A percentile compares a stretch with the other conserved stretches of the same genome.
phyloP scores from a whole-genome alignment of 2,113 vertebrate species.

The Mystacornis crossleyi region DNA sequence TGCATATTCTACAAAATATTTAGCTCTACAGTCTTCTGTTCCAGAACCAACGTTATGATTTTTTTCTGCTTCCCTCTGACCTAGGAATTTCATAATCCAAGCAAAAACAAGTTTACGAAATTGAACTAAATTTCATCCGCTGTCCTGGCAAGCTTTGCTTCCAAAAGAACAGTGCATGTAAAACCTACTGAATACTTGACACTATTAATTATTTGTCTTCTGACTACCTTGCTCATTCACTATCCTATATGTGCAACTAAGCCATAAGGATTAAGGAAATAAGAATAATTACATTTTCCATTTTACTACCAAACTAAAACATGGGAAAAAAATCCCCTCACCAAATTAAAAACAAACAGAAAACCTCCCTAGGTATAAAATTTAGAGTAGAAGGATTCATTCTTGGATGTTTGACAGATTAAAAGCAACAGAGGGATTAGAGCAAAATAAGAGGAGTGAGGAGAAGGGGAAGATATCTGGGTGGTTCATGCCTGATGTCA shows the following conservation, averaged over 20 bases:
- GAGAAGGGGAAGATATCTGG: neutral
- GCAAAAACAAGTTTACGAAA: neutral
- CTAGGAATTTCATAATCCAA: neutral
- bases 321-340: neutral
- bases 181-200: neutral
- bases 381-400: neutral
- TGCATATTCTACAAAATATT: neutral
- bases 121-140: neutral
- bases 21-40: neutral
- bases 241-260: neutral
- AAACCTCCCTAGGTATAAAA: accelerated
- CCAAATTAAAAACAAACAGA: neutral
- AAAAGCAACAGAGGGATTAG: neutral
- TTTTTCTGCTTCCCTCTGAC: neutral
- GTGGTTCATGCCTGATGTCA: neutral
- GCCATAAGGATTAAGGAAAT: neutral
- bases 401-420: neutral
- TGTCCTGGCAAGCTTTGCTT: neutral
- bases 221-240: neutral
- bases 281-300: neutral
- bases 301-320: neutral
- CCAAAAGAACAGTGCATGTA: neutral
- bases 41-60: neutral
- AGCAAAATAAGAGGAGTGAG: neutral
- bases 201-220: neutral